Percentiles rank a stretch among this genome's conserved stretches.
Conservation (phyloP, 2,797 vertebrate species). For the Aldrovandia affinis region DNA sequence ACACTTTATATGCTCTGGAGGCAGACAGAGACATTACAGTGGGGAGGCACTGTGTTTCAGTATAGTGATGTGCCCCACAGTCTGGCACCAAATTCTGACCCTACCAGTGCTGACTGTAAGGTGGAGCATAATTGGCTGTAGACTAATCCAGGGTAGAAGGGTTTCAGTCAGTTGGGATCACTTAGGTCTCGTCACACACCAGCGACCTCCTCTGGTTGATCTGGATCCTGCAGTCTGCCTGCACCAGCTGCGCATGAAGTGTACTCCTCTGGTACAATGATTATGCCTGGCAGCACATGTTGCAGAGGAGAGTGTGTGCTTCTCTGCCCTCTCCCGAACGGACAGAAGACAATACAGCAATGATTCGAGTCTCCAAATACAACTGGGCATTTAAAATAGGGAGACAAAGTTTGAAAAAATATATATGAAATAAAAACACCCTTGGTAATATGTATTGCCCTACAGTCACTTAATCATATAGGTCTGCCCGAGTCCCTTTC, state of each 20-base stretch:
- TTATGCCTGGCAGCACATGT: not conserved
- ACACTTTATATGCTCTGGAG: not conserved
- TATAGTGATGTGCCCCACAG: not conserved
- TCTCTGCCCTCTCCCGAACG: not conserved
- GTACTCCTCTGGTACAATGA: too few species aligned
- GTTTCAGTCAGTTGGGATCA: not conserved
- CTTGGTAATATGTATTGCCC: too few species aligned
- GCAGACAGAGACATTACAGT: not conserved
- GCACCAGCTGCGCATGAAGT: too few species aligned
- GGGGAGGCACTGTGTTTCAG: not conserved
- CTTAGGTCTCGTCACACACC: too few species aligned
- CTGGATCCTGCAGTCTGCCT: too few species aligned
- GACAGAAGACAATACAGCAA: not conserved
- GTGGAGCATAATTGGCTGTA: too few species aligned
- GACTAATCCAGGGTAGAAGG: not conserved
- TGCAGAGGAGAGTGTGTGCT: too few species aligned
- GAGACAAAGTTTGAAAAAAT: too few species aligned
- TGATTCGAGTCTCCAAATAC: not conserved
- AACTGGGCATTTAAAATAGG: not conserved
- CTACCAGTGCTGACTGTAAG: not conserved
- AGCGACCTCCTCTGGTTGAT: too few species aligned
- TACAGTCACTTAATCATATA: too few species aligned
- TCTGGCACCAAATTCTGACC: not conserved
- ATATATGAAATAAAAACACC: too few species aligned
- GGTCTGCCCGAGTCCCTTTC: too few species aligned